Evolutionary conservation across 1,140 invertebrate genomes (phyloP), one percentile per base, ranked within the genome.

Genomic region (Caligus rogercresseyi): DNA sequence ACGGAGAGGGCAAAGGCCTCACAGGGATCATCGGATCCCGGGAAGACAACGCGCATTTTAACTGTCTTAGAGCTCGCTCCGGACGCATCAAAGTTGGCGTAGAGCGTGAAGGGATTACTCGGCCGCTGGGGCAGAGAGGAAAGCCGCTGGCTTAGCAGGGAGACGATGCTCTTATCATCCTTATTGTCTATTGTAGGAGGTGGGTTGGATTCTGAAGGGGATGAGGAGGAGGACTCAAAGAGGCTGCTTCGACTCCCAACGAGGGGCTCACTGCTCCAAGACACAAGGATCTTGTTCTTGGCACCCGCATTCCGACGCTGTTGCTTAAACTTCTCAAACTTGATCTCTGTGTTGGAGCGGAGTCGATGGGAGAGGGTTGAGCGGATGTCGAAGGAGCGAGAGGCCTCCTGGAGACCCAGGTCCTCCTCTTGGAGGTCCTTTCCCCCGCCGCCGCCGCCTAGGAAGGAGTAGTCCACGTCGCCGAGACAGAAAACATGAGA

Each of bases 291-390:
- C 54, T 56, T 56, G 15, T n/a, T 25, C 14, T 56, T 56, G 15
- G 15, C 7, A 43, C 7, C 18, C 18, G 24, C 20, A 25, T 56
- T 56, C 4, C 54, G 54, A 18, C 24, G 20, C n/a, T 56, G 18
- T 4, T 23, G 54, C 2, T 25, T 20, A 20, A 56, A 21, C 54
- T 56, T 56, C 54, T 56, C 54, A 2, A 56, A 25, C 24, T 56
- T 56, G 54, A 56, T 56, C 20, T 56, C 54, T n/a, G 54, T 56
- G 24, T 56, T 56, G 1, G 54, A 56, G 1, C 54, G 15, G 15
- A 25, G 20, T 2, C 54, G 54, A 20, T 56, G 54, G 15, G 24
- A 56, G 15, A 20, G n/a, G 4, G 4, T 16, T 7, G 54, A 54
- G 54, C 54, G 54, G 15, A 56, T 56, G 20, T 56, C 54, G 24